Base-by-base conservation (phyloP, 2,113 vertebrate species). In the Tachycineta bicolor region DNA sequence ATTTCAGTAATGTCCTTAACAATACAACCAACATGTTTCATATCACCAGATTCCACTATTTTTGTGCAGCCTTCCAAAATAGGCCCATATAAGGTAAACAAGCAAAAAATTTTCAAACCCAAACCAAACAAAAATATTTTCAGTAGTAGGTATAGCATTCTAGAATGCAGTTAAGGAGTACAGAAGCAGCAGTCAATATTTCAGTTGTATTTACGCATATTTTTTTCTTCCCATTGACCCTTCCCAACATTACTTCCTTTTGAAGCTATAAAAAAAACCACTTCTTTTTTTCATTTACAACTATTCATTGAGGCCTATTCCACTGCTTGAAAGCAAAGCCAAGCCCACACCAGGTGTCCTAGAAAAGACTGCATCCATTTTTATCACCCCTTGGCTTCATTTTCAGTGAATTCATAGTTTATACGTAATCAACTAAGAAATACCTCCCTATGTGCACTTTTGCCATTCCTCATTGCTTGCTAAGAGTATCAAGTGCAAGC, bases 391-490 rank as follows among this genome's bases (percentile, higher is more conserved):
- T 98, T 98, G 97, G 98, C 98, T 99, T 98, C 98, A 98, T 98
- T 99, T 99, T 99, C 98, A 98, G 98, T 96, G 97, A 99, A 99
- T 99, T 99, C 98, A 98, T 98, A 97, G 98, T 98, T 98, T 97
- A 98, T 98, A 99, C 98, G 98, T 98, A 99, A 99, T 98, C 98
- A 98, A 98, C 98, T 98, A 99, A 98, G 98, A 98, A 98, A 97
- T 98, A 56, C 98, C 98, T 98, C 98, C 98, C 98, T 98, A 97
- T 98, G 98, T 95, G 94, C 98, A 98, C 97, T 98, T 98, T 98
- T 98, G 98, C 99, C 98, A 99, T 98, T 98, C 98, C 97, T 98
- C 98, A 98, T 98, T 96, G 98, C 98, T 96, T 98, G 97, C 98
- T 98, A 98, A 98, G 97, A 97, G 98, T 98, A 98, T 98, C 98